Base-by-base conservation (phyloP, 2,888 invertebrate species). In the Orgyia antiqua region DNA sequence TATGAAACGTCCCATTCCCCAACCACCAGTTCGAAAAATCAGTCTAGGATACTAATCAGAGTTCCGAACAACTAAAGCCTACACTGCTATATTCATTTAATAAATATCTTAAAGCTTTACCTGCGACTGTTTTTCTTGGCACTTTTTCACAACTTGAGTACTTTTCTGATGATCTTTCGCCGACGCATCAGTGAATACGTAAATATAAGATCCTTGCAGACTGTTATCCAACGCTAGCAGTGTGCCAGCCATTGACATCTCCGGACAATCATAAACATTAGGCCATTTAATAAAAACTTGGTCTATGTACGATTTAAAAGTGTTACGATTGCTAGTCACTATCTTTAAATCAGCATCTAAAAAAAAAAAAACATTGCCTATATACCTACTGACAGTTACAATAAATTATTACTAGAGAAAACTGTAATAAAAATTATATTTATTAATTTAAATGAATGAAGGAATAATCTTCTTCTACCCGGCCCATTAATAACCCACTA, bases 161-260 rank as follows among this genome's bases (percentile, higher is more conserved):
- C 4, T 20, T n/a, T 20, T 9, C 4, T 4, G 4, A 9, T 20
- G 4, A 20, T 20, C 9, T 9, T 20, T 20, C 1, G 20, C 20
- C 9, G 20, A 20, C 4, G 20, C 62, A 19, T 66, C 66, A 2
- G 65, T 66, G 24, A 64, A 66, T 1, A 65, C 50, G 19, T 45
- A 66, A 0, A 66, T 12, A 4, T 34, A 51, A 0, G 66, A 66
- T 4, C 45, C 25, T 0, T 42, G 49, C 1, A 32, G 36, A 31
- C 66, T 66, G 1, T 25, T 24, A 0, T 45, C 17, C 4, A 66
- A 26, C 2, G 44, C 65, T 4, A 36, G 11, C 10, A 46, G 31
- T 8, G 62, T 38, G 0, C 65, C 66, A 0, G 43, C 31, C 34
- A 66, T 34, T 0, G 52, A 30, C 13, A 35, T 38, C 31, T 66